These are phyloP conservation scores for Baccha elongata DNA, from an alignment of 2,888 invertebrate species.

Conservation along the genomic window DNA sequence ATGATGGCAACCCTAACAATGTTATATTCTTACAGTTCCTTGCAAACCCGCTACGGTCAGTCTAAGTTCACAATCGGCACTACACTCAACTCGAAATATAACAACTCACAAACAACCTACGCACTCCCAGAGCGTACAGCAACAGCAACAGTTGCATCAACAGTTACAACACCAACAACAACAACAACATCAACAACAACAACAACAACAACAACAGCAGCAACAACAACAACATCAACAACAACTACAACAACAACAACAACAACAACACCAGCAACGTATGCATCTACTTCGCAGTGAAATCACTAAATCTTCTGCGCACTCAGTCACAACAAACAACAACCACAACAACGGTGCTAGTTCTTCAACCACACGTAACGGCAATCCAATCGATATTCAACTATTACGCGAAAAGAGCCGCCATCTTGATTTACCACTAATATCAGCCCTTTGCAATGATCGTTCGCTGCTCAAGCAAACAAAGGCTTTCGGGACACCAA, in stretches of 20 bases:
- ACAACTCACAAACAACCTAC: slow-evolving; percentile 76
- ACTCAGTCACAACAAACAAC: slow-evolving; percentile 48
- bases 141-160: slow-evolving; percentile 41
- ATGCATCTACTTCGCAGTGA: slow-evolving; percentile 60
- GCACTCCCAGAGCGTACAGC: slow-evolving; percentile 47
- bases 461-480: slow-evolving; percentile 94
- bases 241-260: slow-evolving; percentile 10
- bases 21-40: slow-evolving; percentile 79
- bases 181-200: too few relatives aligned
- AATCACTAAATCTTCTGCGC: slow-evolving; percentile 39
- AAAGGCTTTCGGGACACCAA: slow-evolving; percentile 92
- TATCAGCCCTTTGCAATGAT: slow-evolving; percentile 96
- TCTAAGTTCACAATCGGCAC: slow-evolving; percentile 64
- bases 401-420: slow-evolving; percentile 93
- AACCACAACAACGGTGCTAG: slow-evolving; percentile 77
- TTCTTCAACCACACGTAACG: slow-evolving; percentile 81
- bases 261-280: slow-evolving; percentile 54
- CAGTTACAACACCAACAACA: slow-evolving; percentile 45
- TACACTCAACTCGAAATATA: slow-evolving; percentile 75
- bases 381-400: slow-evolving; percentile 88
- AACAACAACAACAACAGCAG: slow-evolving; percentile 38
- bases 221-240: slow-evolving; percentile 44
- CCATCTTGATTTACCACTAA: slow-evolving; percentile 94
- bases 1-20: too few relatives aligned
- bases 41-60: slow-evolving; percentile 77